Conservation (phyloP, 2,888 invertebrate genomes). For the Sepioteuthis lessoniana region DNA sequence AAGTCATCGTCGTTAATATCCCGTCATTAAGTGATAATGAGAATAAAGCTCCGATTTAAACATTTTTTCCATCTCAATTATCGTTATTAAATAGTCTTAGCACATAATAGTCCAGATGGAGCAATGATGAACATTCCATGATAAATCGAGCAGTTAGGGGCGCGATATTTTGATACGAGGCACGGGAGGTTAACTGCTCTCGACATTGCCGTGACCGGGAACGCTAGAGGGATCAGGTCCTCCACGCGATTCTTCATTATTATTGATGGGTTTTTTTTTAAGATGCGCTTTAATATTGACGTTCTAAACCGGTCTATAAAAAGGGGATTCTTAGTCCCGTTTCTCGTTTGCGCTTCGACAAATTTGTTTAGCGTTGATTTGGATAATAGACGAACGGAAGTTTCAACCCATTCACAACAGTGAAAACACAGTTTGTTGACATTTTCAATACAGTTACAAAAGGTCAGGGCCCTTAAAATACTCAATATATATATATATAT, state of each 20-base stretch:
- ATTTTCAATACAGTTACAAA: not conserved
- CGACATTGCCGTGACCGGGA: not conserved
- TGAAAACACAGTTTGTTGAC: not conserved
- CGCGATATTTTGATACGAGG: not conserved
- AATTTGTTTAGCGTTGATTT: not conserved
- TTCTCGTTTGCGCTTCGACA: not conserved
- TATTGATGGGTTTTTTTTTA: not conserved
- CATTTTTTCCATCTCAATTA: not conserved
- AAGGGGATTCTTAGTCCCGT: not conserved
- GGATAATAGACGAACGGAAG: not conserved
- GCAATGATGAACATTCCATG: not conserved
- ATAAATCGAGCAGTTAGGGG: not conserved
- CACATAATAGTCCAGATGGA: not conserved
- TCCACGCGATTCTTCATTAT: not conserved
- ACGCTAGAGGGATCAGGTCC: no score
- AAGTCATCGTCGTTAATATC: not conserved
- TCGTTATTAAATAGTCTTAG: not conserved
- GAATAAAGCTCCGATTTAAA: not conserved
- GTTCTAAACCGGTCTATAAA: no score
- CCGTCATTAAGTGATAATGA: not conserved
- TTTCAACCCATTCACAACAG: not conserved
- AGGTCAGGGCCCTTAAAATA: not conserved
- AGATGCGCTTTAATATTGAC: not conserved
- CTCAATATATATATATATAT: not conserved
- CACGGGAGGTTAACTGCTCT: not conserved